Evolutionary conservation across 2,113 vertebrate genomes (phyloP), one percentile per base, ranked within the genome.

Genomic region (Dasypus novemcinctus): DNA sequence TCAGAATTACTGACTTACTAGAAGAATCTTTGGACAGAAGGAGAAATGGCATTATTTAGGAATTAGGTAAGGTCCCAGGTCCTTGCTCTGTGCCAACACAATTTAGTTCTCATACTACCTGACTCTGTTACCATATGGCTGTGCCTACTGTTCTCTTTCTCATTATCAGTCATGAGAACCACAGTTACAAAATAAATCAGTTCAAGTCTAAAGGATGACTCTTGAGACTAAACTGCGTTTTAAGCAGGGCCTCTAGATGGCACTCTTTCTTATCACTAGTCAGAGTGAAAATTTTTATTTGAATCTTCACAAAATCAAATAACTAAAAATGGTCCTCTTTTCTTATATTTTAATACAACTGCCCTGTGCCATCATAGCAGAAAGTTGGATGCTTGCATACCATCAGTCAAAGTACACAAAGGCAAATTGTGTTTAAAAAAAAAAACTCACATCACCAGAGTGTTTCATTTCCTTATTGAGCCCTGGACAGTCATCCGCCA

Each of bases 241-340:
- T 84, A 71, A 5, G 3, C 6, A 94, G 2, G 15, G 38, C 95
- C 97, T 95, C 94, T 95, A 98, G 97, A 97, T 98, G 97, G 88
- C 97, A 97, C 90, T 92, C 95, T 92, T 96, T 95, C 96, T 96
- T 81, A 95, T 80, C 83, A 69, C 90, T 94, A 92, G 64, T 84
- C 71, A 66, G 74, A 4, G 25, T 18, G 43, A 91, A 87, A 38
- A 8, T 23, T 59, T 93, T 78, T 15, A 57, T 79, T 96, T 66
- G 46, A 61, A 76, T 75, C 75, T 83, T 68, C 36, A 43, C 10
- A 75, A 25, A 64, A 72, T 63, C 82, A 69, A 96, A 90, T 4
- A n/a, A 90, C 33, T 76, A 36, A 95, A 95, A 68, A 7, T 41
- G 46, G 33, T 33, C 72, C 72, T 94, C 69, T 76, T 78, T 27